Conservation (phyloP, 1,140 invertebrate genomes). For the Latrodectus geometricus region DNA sequence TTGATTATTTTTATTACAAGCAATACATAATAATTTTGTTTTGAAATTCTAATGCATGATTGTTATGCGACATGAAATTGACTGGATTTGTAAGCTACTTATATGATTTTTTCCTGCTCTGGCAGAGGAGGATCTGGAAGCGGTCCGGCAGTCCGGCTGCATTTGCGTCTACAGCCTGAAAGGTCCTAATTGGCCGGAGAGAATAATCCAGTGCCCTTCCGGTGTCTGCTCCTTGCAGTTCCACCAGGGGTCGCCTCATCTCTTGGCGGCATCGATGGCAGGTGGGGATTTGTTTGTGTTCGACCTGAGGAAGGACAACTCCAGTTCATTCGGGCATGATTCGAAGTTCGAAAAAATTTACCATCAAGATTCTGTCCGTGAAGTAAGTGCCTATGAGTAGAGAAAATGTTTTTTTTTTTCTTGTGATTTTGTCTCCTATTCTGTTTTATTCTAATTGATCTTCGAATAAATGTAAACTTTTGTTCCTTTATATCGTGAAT, state of each 20-base stretch:
- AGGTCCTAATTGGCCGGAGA: constrained; percentile 5
- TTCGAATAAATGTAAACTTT: too few species aligned
- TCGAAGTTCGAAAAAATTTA: background rate
- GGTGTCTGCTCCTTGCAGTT: constrained; percentile 15
- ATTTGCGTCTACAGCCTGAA: constrained; percentile 34
- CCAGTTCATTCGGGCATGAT: background rate
- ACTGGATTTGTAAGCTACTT: too few species aligned
- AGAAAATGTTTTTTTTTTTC: background rate
- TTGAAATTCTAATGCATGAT: too few species aligned
- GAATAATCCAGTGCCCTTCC: background rate
- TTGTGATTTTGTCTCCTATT: background rate
- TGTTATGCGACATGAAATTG: too few species aligned
- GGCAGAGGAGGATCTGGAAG: constrained; percentile 15
- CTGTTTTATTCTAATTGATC: background rate
- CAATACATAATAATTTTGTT: too few species aligned
- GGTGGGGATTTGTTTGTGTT: background rate
- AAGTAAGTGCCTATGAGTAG: constrained; percentile 5
- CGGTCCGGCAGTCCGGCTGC: background rate
- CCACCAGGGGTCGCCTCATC: background rate
- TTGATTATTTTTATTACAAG: too few species aligned
- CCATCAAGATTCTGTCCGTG: constrained; percentile 5
- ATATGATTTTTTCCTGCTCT: background rate
- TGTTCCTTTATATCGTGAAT: too few species aligned
- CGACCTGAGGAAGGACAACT: background rate
- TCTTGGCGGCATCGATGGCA: background rate